Conservation (phyloP, 2,888 invertebrate species). For the Malthinus flaveolus region DNA sequence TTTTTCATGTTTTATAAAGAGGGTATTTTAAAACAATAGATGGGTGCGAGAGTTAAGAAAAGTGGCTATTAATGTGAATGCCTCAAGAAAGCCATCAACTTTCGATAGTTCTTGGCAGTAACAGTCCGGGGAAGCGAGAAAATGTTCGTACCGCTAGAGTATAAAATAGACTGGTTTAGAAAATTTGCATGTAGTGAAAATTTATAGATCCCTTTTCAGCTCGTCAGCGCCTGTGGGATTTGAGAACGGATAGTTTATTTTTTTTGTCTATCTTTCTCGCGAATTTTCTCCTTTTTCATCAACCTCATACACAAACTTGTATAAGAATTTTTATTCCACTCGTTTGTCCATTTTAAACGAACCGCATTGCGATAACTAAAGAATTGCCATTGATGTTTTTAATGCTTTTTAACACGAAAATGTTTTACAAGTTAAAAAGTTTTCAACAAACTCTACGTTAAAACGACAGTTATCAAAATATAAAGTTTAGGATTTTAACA, state of each 20-base stretch:
- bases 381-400: constrained; percentile 6
- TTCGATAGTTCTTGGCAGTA: constrained; percentile 12
- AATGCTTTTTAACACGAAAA: constrained; percentile 13
- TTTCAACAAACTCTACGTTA: neutral
- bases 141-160: constrained; percentile 3
- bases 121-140: constrained; percentile 3
- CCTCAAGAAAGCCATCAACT: constrained; percentile 7
- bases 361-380: constrained; percentile 8
- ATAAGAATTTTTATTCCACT: neutral
- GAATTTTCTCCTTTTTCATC: constrained; percentile 2
- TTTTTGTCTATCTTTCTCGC: constrained; percentile 1
- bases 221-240: constrained; percentile 10
- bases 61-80: neutral
- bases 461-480: neutral
- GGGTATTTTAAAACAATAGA: neutral
- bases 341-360: neutral
- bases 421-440: constrained; percentile 10
- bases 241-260: constrained; percentile 15
- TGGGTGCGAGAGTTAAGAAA: neutral
- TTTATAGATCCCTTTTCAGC: constrained; percentile 18
- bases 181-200: constrained; percentile 25
- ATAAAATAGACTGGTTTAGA: constrained; percentile 15
- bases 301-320: constrained; percentile 9
- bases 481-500: neutral
- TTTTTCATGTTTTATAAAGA: neutral